Conservation (phyloP, 2,797 vertebrate species). For the Pelobates cultripes region DNA sequence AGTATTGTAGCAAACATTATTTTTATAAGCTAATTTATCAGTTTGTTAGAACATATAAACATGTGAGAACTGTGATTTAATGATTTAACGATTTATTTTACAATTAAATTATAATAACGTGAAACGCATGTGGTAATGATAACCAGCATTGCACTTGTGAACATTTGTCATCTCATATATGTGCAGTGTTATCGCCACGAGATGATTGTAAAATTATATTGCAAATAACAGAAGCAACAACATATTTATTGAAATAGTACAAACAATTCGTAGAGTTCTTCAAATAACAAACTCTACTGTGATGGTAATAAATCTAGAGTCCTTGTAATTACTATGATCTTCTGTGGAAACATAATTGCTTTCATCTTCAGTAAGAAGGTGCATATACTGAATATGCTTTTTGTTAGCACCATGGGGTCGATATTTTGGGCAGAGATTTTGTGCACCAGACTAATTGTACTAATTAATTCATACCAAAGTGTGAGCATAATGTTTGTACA, state of each 20-base stretch:
- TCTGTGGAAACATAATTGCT: slow-evolving; percentile 46
- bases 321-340: slow-evolving; percentile 41
- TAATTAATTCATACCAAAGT: slow-evolving; percentile 60
- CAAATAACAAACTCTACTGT: slow-evolving; percentile 52
- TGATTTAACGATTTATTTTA: no score
- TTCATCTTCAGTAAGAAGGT: slow-evolving; percentile 42
- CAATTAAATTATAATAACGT: no score
- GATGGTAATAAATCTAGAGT: slow-evolving; percentile 45
- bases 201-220: slow-evolving; percentile 9
- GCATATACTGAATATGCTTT: slow-evolving; percentile 37
- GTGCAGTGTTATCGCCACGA: background rate
- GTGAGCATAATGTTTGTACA: slow-evolving; percentile 62
- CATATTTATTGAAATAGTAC: slow-evolving; percentile 29
- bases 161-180: background rate
- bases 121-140: no score
- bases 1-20: no score
- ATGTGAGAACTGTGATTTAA: no score
- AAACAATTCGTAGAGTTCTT: slow-evolving; percentile 38
- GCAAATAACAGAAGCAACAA: slow-evolving; percentile 24
- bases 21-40: no score
- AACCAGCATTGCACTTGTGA: no score
- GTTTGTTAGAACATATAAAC: no score
- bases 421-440: slow-evolving; percentile 60
- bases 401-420: slow-evolving; percentile 48
- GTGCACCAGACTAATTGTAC: slow-evolving; percentile 60